Evolutionary conservation across 2,113 vertebrate species (phyloP).

Genomic region (Amblyornis subalaris): DNA sequence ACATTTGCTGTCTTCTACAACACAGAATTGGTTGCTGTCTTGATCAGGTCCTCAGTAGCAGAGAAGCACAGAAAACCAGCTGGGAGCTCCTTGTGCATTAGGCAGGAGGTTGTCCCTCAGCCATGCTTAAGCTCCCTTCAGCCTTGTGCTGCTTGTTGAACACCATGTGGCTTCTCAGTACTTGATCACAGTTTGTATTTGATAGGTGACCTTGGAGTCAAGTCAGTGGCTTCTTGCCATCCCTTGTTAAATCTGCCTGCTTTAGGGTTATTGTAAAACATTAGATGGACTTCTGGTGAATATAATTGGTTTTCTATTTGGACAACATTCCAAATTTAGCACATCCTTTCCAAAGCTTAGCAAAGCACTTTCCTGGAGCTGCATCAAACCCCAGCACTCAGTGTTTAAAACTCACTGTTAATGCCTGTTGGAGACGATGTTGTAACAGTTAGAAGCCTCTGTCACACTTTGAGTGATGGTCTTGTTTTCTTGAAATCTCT

Average conservation of each 20-base stretch:
- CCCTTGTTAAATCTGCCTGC: neutral
- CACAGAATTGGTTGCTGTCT: neutral
- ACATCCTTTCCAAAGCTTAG: neutral
- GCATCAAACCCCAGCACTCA: neutral
- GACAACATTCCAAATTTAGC: conserved; percentile 26
- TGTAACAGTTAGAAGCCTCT: conserved; percentile 22
- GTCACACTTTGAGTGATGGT: conserved; percentile 48
- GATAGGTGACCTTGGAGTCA: neutral
- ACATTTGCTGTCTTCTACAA: neutral
- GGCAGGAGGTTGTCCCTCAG: neutral
- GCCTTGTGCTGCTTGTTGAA: neutral
- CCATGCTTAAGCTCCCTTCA: neutral
- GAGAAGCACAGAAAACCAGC: neutral
- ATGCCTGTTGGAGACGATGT: conserved; percentile 22
- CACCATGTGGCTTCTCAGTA: neutral
- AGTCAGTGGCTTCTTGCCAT: neutral
- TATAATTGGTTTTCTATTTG: conserved; percentile 26
- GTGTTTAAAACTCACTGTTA: neutral
- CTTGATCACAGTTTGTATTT: neutral
- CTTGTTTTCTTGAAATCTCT: conserved; percentile 47
- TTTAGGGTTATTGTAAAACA: conserved; percentile 15
- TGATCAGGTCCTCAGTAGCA: neutral
- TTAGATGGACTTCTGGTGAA: conserved; percentile 2
- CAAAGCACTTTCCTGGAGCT: conserved; percentile 32
- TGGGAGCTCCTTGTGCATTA: neutral